Conservation (phyloP, 2,797 vertebrate species). For the Peromyscus aztecus region DNA sequence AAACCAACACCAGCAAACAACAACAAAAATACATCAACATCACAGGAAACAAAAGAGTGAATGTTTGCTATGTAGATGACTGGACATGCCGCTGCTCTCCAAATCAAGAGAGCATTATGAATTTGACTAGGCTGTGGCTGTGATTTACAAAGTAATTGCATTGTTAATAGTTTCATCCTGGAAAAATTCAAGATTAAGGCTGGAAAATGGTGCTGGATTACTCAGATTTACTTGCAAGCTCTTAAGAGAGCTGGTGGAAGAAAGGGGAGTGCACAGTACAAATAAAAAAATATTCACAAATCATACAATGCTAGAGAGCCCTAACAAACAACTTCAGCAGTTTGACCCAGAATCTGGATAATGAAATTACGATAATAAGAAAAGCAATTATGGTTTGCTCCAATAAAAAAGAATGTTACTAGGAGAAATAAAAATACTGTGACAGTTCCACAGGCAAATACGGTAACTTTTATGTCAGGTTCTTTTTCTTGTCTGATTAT, state of each 20-base stretch:
- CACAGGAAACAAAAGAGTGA: background rate
- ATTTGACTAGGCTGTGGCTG: background rate
- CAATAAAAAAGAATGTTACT: background rate
- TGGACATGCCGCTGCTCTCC: background rate
- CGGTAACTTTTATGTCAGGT: background rate
- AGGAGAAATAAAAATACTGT: conserved; percentile 4
- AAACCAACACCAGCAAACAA: background rate
- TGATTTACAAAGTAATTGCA: conserved; percentile 3
- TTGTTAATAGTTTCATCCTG: background rate
- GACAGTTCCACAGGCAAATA: background rate
- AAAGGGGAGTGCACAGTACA: conserved; percentile 5
- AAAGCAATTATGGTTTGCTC: background rate
- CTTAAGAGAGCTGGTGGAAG: background rate
- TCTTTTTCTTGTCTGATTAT: background rate
- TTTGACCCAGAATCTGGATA: background rate
- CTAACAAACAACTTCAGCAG: background rate
- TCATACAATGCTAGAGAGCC: background rate
- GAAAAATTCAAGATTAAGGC: background rate
- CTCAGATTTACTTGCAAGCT: background rate
- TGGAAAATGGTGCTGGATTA: background rate
- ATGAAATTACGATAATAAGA: background rate
- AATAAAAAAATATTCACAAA: background rate
- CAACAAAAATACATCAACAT: background rate
- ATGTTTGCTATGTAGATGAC: background rate
- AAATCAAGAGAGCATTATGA: background rate